These are phyloP conservation scores for Maniola hyperantus DNA, from an alignment of 2,888 invertebrate species.

Conservation along the genomic window DNA sequence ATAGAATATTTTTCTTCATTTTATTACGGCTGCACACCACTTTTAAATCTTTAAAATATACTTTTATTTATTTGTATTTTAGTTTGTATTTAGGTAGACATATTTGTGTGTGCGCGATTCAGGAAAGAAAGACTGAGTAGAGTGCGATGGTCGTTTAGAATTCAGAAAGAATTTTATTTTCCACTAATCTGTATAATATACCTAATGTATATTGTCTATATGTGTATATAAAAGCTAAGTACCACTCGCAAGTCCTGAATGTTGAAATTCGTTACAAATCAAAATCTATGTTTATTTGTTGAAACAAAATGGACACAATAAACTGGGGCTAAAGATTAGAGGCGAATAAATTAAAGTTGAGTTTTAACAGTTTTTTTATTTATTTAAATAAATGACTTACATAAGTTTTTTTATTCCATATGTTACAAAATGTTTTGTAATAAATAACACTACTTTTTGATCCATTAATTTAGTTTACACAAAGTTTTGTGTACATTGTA, in stretches of 20 bases:
- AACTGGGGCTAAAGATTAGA: no score
- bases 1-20: background rate
- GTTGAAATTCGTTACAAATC: background rate
- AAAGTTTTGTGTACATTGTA: background rate
- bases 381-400: no score
- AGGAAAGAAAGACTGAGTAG: conserved; percentile 35
- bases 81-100: conserved; percentile 23
- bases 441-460: background rate
- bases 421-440: background rate
- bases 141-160: conserved; percentile 13
- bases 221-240: background rate
- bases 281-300: no score
- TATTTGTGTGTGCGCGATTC: conserved; percentile 22
- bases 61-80: conserved; percentile 14
- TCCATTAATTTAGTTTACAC: background rate
- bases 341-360: no score
- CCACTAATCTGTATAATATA: background rate
- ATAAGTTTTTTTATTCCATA: no score
- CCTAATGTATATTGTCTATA: background rate
- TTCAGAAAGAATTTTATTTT: conserved; percentile 4
- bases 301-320: no score
- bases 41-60: background rate
- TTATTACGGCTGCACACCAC: background rate
- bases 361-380: no score
- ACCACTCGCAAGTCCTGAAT: background rate